Evolutionary conservation across 2,113 vertebrate species (phyloP).

Genomic region (Otis tarda): DNA sequence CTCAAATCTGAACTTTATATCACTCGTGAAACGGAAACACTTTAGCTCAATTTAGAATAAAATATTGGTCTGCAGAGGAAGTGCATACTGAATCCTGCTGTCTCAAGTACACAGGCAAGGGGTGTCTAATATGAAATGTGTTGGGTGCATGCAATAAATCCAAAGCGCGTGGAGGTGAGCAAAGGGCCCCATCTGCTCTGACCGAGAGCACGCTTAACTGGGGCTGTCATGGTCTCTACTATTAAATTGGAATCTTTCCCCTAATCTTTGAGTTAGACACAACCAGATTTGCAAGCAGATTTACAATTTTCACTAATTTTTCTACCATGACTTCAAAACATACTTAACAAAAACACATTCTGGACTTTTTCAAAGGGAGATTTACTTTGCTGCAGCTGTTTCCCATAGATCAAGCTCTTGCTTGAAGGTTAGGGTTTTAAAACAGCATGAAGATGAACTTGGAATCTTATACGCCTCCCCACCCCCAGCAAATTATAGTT

Average conservation of each 20-base stretch:
- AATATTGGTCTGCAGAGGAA: slow-evolving; percentile 79
- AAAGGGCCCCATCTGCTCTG: slow-evolving; percentile 64
- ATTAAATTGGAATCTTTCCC: slow-evolving; percentile 74
- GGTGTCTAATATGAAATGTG: slow-evolving; percentile 73
- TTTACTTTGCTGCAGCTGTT: slow-evolving; percentile 78
- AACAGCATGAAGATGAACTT: slow-evolving; percentile 69
- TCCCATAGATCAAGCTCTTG: slow-evolving; percentile 74
- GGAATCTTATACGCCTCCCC: slow-evolving; percentile 28
- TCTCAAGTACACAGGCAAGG: slow-evolving; percentile 71
- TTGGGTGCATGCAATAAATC: slow-evolving; percentile 75
- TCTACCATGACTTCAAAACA: slow-evolving; percentile 76
- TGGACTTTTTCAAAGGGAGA: slow-evolving; percentile 70
- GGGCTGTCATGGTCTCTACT: slow-evolving; percentile 71
- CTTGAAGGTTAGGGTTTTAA: slow-evolving; percentile 67
- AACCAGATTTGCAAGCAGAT: slow-evolving; percentile 77
- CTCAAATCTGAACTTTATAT: slow-evolving; percentile 70
- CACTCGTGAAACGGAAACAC: slow-evolving; percentile 73
- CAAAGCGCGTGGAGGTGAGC: slow-evolving; percentile 50
- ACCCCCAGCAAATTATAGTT: slow-evolving; percentile 62
- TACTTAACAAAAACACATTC: slow-evolving; percentile 50
- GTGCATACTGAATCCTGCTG: slow-evolving; percentile 70
- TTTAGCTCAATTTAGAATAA: slow-evolving; percentile 80
- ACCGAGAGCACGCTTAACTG: slow-evolving; percentile 69
- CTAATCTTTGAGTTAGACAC: slow-evolving; percentile 72
- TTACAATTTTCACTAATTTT: slow-evolving; percentile 80